A percentile compares a stretch with the other conserved stretches of the same genome.
Conservation (phyloP, 2,888 invertebrate genomes). For the Drosophila helvetica region DNA sequence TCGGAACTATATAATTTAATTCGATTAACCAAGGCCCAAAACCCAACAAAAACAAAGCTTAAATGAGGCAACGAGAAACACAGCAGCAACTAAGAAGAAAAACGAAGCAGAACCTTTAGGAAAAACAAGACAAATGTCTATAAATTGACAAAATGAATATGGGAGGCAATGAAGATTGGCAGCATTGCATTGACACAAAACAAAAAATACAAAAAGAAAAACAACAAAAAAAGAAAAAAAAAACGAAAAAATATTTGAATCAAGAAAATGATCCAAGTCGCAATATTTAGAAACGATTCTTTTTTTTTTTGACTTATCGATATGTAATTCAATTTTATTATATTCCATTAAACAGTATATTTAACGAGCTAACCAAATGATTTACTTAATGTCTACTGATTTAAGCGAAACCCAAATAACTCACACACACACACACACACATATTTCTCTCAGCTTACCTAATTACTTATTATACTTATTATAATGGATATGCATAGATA, state of each 20-base stretch:
- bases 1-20: slow-evolving; percentile 57
- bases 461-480: slow-evolving; percentile 35
- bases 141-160: slow-evolving; percentile 54
- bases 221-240: slow-evolving; percentile 2
- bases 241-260: slow-evolving; percentile 11
- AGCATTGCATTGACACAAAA: slow-evolving; percentile 11
- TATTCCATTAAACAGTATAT: slow-evolving; percentile 70
- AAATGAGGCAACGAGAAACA: slow-evolving; percentile 64
- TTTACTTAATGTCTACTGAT: slow-evolving; percentile 70
- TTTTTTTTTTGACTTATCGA: slow-evolving; percentile 51
- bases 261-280: slow-evolving; percentile 43
- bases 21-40: slow-evolving; percentile 47
- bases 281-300: slow-evolving; percentile 46
- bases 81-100: slow-evolving; percentile 23
- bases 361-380: slow-evolving; percentile 63
- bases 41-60: slow-evolving; percentile 61
- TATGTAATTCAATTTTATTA: slow-evolving; percentile 52
- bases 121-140: slow-evolving; percentile 54
- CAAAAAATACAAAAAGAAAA: slow-evolving; percentile 24
- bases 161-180: background rate
- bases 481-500: slow-evolving; percentile 50
- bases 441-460: slow-evolving; percentile 39
- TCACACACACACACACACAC: slow-evolving; percentile 22
- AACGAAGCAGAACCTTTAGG: slow-evolving; percentile 39
- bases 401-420: slow-evolving; percentile 32